Conservation (phyloP, 2,113 vertebrate species). For the Pseudopodoces humilis region DNA sequence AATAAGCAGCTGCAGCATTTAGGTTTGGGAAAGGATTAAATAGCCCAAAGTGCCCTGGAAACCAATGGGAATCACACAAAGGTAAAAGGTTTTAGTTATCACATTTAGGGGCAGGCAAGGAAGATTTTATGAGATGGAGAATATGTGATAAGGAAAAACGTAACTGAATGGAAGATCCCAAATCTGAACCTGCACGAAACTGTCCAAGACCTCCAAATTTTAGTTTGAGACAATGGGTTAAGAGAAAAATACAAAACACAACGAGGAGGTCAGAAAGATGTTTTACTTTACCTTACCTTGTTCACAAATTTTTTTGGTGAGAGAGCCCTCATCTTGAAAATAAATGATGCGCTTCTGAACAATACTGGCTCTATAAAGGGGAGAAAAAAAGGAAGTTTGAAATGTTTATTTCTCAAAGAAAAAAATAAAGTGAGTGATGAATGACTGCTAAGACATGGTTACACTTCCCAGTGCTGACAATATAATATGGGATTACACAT, state of each 20-base stretch:
- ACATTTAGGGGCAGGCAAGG: not conserved
- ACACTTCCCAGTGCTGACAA: not conserved
- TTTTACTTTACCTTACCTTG: constrained; percentile 82
- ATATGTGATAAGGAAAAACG: not conserved
- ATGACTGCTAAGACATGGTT: not conserved
- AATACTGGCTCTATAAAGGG: constrained; percentile 88
- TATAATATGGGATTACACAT: not conserved
- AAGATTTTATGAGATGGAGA: not conserved
- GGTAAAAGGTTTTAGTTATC: not conserved
- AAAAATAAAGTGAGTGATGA: not conserved
- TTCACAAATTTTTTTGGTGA: constrained; percentile 95
- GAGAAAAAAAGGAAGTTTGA: not conserved
- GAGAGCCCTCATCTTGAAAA: constrained; percentile 96
- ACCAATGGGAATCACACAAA: fast-evolving
- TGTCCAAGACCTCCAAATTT: not conserved
- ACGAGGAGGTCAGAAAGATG: not conserved
- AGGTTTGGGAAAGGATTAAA: not conserved
- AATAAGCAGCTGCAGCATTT: not conserved
- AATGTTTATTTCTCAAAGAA: not conserved
- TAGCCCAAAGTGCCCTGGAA: not conserved
- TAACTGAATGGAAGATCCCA: not conserved
- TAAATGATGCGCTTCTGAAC: constrained; percentile 97
- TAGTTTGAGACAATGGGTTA: not conserved
- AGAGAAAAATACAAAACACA: not conserved
- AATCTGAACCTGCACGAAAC: not conserved